Percentiles rank a stretch among this genome's conserved stretches.
Conservation (phyloP, 2,797 vertebrate genomes). For the Peromyscus attwateri region DNA sequence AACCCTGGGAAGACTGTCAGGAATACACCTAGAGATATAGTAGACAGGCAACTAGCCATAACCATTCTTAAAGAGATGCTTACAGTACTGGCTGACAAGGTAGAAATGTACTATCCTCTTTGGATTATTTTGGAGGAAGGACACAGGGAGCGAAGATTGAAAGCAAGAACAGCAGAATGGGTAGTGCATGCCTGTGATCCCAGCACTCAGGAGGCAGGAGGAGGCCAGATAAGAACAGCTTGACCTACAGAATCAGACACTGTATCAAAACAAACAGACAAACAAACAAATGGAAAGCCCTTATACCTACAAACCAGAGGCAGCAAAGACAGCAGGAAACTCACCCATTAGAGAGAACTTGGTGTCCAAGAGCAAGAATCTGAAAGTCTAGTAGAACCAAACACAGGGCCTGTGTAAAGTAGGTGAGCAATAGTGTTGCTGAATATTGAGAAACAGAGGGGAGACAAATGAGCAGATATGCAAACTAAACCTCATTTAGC, state of each 20-base stretch:
- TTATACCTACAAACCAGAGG: neutral
- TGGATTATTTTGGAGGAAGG: neutral
- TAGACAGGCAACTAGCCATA: neutral
- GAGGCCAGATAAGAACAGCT: neutral
- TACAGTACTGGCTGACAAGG: neutral
- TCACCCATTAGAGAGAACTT: neutral
- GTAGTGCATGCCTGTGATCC: neutral
- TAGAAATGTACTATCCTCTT: neutral
- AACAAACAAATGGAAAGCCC: neutral
- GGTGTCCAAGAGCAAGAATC: conserved; percentile 17
- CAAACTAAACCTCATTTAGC: neutral
- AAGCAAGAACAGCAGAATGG: neutral
- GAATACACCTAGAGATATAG: neutral
- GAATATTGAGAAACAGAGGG: neutral
- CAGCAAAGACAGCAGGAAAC: neutral
- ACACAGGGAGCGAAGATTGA: neutral
- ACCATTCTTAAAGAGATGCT: neutral
- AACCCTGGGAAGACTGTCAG: neutral
- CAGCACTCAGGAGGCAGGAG: neutral
- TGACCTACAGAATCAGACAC: neutral
- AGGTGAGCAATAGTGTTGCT: neutral
- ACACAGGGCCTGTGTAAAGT: neutral
- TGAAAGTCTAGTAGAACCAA: conserved; percentile 33
- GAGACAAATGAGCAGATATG: neutral
- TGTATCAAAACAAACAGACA: neutral